A percentile compares a stretch with the other conserved stretches of the same genome.
phyloP scores from a whole-genome alignment of 2,888 invertebrate genomes.

The Dorcus parallelipipedus region DNA sequence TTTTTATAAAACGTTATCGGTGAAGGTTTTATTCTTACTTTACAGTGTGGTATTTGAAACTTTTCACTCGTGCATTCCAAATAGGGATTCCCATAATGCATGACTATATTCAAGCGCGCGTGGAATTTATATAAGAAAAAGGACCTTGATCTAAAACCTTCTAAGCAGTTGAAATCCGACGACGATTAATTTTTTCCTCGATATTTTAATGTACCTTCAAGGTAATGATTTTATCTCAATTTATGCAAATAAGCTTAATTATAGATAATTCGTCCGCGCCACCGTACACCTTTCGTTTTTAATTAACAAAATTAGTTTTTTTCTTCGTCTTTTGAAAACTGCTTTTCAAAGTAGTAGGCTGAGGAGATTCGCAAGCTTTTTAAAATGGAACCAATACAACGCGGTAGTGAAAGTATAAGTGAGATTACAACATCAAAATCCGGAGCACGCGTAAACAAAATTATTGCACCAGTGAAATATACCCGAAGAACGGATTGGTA shows the following conservation, averaged over 20 bases:
- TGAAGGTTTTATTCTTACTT: too few species aligned
- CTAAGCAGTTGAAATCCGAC: neutral
- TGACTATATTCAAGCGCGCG: too few species aligned
- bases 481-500: too few species aligned
- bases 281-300: neutral
- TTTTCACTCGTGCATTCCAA: too few species aligned
- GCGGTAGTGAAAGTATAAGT: conserved; percentile 11
- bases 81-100: too few species aligned
- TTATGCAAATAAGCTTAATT: neutral
- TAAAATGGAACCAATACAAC: conserved; percentile 7
- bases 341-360: neutral
- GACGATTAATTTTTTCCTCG: neutral
- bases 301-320: too few species aligned
- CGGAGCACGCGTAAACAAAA: too few species aligned
- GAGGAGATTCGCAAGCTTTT: conserved; percentile 11
- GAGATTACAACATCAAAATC: conserved; percentile 12
- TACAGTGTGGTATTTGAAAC: too few species aligned
- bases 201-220: neutral
- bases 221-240: neutral
- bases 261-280: neutral
- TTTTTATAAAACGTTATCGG: too few species aligned
- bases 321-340: too few species aligned
- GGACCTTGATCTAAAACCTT: conserved; percentile 1
- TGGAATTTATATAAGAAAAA: neutral
- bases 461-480: too few species aligned